Base-by-base conservation (phyloP, 2,113 vertebrate genomes). In the Centropus unirufus region DNA sequence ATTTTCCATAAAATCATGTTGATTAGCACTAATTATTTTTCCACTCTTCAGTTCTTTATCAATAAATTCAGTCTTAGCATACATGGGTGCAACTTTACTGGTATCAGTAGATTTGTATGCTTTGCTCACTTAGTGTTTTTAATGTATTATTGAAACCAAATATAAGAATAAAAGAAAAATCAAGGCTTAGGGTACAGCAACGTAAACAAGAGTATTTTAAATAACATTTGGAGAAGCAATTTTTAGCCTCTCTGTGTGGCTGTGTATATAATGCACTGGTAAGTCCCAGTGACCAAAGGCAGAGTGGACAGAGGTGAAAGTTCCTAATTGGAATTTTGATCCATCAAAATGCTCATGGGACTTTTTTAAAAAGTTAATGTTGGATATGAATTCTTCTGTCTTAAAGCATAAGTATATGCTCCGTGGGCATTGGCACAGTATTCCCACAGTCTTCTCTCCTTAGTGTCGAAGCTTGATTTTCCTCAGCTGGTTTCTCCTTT, bases 401-500 rank as follows among this genome's bases (percentile, higher is more conserved):
- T 83, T 66, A n/a, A 62, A 83, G 20, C 11, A 6, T 44, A 16
- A n/a, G 7, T 74, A 22, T 67, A 8, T 19, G 29, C 15, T 88
- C 14, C 82, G 27, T 73, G 47, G 47, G 8, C 47, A 51, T 59
- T 0, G 0, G 36, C 4, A 20, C 23, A 8, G 14, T 55, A 27
- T 40, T 87, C 23, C 44, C 54, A 42, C 36, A n/a, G 1, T 72
- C 47, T 88, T 62, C 59, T 68, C 67, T 62, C 79, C 49, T 55
- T 94, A 69, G 42, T 77, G 17, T 36, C 80, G 40, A 92, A 92
- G 46, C 52, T 86, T 77, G 34, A 14, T 59, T 86, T 76, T 73
- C 34, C 59, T 93, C 27, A 69, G 27, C 29, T 67, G 59, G 26
- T 47, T 34, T 76, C 29, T 39, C 61, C 61, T 92, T 82, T 83